Evolutionary conservation across 2,797 vertebrate genomes (phyloP).

Genomic region (Rallus crepitans): DNA sequence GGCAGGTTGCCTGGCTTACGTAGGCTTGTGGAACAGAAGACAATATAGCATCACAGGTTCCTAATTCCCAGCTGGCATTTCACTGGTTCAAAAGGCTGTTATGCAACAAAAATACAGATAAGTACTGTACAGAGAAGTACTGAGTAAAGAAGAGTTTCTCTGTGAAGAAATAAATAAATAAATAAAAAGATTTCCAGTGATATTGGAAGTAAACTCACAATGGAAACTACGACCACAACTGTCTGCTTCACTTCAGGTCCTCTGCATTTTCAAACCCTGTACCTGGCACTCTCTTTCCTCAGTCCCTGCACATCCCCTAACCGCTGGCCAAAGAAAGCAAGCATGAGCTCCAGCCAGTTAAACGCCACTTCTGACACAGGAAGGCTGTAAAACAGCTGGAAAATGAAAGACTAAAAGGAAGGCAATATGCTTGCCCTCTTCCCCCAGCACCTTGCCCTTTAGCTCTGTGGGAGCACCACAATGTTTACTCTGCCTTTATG

Average conservation of each 20-base stretch:
- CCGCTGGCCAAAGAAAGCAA: background rate
- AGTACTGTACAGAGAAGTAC: background rate
- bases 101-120: background rate
- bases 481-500: background rate
- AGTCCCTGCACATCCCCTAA: background rate
- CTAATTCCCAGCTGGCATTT: background rate
- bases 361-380: background rate
- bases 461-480: rapidly evolving
- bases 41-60: background rate
- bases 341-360: background rate
- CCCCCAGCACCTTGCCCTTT: background rate
- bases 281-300: background rate
- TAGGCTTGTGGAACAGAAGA: background rate
- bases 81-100: background rate
- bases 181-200: background rate
- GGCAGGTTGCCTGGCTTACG: background rate
- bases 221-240: background rate
- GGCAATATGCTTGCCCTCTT: background rate
- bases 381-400: background rate
- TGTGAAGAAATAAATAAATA: background rate
- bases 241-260: rapidly evolving
- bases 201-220: background rate
- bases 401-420: background rate
- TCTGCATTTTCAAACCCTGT: rapidly evolving
- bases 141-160: background rate